Evolutionary conservation across 2,797 vertebrate genomes (phyloP).

Genomic region (Sebastes matsubarae): DNA sequence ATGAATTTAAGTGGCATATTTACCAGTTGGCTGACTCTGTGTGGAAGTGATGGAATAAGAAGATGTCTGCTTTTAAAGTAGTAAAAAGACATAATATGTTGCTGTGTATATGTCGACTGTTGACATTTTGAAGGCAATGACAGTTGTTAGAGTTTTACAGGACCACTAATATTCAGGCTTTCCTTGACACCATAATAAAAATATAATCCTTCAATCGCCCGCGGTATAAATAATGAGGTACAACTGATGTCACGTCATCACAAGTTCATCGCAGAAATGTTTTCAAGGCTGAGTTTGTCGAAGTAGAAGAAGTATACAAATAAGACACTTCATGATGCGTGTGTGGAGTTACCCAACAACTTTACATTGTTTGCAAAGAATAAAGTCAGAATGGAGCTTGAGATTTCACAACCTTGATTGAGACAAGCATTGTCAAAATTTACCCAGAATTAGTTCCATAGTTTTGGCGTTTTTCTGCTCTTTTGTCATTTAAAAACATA

Average conservation of each 20-base stretch:
- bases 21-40: slow-evolving; percentile 61
- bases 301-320: not conserved
- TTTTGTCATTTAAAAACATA: not conserved
- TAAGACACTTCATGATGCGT: not conserved
- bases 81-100: not conserved
- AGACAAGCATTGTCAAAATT: not conserved
- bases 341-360: not conserved
- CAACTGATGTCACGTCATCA: not conserved
- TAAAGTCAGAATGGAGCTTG: not conserved
- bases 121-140: slow-evolving; percentile 3
- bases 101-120: not conserved
- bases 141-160: not conserved
- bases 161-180: not conserved
- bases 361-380: not conserved
- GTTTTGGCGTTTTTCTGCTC: not conserved
- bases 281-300: not conserved
- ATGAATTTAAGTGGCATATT: slow-evolving; percentile 80
- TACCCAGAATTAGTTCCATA: not conserved
- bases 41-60: slow-evolving; percentile 46
- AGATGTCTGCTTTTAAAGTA: slow-evolving; percentile 19
- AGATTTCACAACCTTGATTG: not conserved
- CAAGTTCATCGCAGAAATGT: not conserved
- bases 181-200: not conserved
- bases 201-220: not conserved
- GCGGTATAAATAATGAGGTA: not conserved